phyloP scores from a whole-genome alignment of 2,113 vertebrate species.

The Mystacornis crossleyi region DNA sequence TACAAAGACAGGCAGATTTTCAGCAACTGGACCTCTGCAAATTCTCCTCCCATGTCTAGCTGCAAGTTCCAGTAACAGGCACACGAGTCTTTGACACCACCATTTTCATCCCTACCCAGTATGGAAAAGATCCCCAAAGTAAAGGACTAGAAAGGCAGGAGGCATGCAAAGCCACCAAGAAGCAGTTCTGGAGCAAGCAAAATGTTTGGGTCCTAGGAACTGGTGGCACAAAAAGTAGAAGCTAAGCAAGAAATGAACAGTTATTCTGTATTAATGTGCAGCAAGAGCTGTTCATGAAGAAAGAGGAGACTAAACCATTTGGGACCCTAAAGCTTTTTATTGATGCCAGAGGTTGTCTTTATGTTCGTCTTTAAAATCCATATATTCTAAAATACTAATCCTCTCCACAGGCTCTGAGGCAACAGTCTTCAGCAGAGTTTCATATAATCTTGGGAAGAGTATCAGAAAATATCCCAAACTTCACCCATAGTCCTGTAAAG shows the following conservation, averaged over 20 bases:
- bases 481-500: background rate
- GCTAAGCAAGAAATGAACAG: background rate
- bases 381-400: background rate
- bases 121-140: background rate
- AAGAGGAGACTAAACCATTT: background rate
- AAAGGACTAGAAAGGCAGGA: background rate
- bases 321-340: background rate
- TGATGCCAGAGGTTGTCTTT: background rate
- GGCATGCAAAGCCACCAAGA: background rate
- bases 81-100: background rate
- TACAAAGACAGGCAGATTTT: background rate
- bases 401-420: background rate
- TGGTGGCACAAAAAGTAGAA: background rate
- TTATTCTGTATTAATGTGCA: background rate
- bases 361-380: background rate
- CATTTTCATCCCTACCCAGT: background rate
- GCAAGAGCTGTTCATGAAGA: background rate
- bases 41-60: background rate
- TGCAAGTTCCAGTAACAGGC: background rate
- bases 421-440: background rate
- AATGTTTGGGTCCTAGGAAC: background rate
- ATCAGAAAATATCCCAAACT: background rate
- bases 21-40: background rate
- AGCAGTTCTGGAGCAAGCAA: background rate
- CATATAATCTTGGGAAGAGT: background rate